Base-by-base conservation (phyloP, 2,888 invertebrate genomes). In the Heliconius erato region DNA sequence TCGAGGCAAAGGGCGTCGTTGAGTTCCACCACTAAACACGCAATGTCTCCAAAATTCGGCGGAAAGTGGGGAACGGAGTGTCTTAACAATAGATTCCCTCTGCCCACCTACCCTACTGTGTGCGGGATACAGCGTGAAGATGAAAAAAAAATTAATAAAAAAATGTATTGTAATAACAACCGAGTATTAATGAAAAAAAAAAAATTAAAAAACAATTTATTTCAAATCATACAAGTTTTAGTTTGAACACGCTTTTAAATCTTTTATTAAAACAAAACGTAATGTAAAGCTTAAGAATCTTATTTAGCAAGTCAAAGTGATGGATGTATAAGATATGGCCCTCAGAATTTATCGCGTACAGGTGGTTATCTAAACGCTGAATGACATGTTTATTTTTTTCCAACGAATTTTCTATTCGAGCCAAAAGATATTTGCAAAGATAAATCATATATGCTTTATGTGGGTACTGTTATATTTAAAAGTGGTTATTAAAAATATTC, bases 321-420 rank as follows among this genome's bases (percentile, higher is more conserved):
- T 88, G 87, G 87, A 89, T 88, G 84, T 85, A 82, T 81, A 85
- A 86, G 87, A 86, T 84, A 85, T 83, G 85, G 84, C 85, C 85
- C 87, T 88, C 82, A 82, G 87, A 87, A 90, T 90, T 90, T 89
- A 89, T 85, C 77, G 79, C 84, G 80, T 87, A 86, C 90, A 90
- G 90, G 88, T 90, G 90, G 88, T 87, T 87, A 84, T 81, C 77
- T 74, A 49, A 49, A 80, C 69, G 26, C 63, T 65, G 54, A 83
- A 78, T 80, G 81, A 83, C 69, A 82, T 85, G 83, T 85, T 85
- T 85, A 83, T 83, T 84, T 84, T 85, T 84, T 83, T 84, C 65
- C 67, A 81, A 67, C n/a, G 26, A 81, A 79, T 79, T 68, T 67
- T 82, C 77, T 28, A 28, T 49, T 78, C 72, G 14, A 74, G 79